Evolutionary conservation across 2,797 vertebrate species (phyloP), one percentile per base, ranked within the genome.

Genomic region (Microcaecilia unicolor): DNA sequence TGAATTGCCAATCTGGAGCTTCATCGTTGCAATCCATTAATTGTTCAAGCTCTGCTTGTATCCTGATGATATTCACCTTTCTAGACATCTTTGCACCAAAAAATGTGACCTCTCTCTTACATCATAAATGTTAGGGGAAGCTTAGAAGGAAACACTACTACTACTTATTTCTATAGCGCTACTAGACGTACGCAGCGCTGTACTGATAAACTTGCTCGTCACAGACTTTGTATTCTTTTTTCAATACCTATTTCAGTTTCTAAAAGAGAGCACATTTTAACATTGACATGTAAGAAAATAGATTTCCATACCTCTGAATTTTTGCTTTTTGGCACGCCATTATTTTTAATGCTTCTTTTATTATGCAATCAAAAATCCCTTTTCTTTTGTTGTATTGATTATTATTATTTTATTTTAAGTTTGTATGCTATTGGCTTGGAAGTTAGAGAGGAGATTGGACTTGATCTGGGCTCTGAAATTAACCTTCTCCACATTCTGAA

Each of bases 401-500:
- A 55, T 3, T 62, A 42, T 37, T 28, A 44, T 41, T 43, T 51
- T 32, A 45, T 58, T 59, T 51, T 36, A 55, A 58, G 32, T 59
- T 8, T 42, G 18, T 61, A 21, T 64, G 36, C 55, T 44, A 76
- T 80, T 80, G 72, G 61, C 65, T 76, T 66, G 15, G 15, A 64
- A 52, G 42, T 33, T 63, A 61, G 68, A 72, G 64, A 50, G 7
- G 10, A 28, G 48, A 35, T 41, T 21, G 25, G 55, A 39, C 58
- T 61, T 66, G 54, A 56, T 55, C 55, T 69, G 51, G 61, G 73
- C 70, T 83, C 56, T 84, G 44, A 78, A 77, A 80, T 81, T 84
- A 85, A 86, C 84, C 72, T 69, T 58, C 69, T 81, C 57, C 57
- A 76, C 66, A 47, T 74, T 89, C 90, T 98, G 93, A 98, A 92